Evolutionary conservation across 2,797 vertebrate genomes (phyloP), one percentile per base, ranked within the genome.

Genomic region (Leuciscus waleckii): DNA sequence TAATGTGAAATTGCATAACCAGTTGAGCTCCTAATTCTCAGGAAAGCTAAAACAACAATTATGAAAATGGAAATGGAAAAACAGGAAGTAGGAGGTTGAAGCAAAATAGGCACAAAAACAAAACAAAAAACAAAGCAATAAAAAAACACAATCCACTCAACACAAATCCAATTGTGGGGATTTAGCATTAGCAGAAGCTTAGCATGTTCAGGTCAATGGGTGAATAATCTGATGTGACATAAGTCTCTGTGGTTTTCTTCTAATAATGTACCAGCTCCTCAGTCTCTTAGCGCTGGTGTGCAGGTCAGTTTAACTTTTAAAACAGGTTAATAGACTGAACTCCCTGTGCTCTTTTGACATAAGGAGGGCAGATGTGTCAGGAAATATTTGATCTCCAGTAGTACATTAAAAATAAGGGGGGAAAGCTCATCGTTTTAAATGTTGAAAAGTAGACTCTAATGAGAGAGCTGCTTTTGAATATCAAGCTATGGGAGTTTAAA

Each of bases 1-100:
- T 56, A 78, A 78, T 84, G 49, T 46, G 65, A 70, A 69, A 84
- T 84, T 84, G 65, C 74, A 78, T 84, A 84, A 58, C 37, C 49
- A 43, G 51, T 32, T 68, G 73, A 84, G 49, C 73, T 84, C 82
- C 21, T 75, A 75, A 75, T 83, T 83, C 46, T 54, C 73, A 68
- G 35, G 26, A 49, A 78, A 84, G 43, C 74, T 67, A 32, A 70
- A 84, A 84, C 63, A 41, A 46, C 46, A 84, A 84, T 70, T 78
- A 84, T 78, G 26, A 68, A 84, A 83, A 83, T 83, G 43, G 21
- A 75, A 49, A 69, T 8, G 39, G 61, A 76, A 76, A 67, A 75
- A 78, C 17, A 32, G 63, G 63, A 56, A 69, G 61, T 39, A 41
- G 35, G 4, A 84, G 32, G 16, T 37, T 11, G 37, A 69, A 70